Percentiles rank a stretch among this genome's conserved stretches.
Evolutionary conservation across 1,140 invertebrate genomes (phyloP).

Genomic region (Vollenhovia emeryi): DNA sequence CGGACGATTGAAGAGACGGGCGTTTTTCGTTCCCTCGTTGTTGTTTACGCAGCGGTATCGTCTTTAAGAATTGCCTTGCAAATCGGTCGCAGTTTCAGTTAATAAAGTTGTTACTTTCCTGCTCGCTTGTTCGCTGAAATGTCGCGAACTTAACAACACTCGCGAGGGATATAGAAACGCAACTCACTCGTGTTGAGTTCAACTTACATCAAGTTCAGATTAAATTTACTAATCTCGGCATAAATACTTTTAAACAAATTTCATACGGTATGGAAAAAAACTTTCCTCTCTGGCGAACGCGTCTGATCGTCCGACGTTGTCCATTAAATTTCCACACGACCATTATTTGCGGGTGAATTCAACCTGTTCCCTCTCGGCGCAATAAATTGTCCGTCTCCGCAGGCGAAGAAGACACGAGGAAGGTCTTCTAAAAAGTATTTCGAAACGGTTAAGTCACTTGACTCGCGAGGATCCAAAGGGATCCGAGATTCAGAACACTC

Average conservation of each 20-base stretch:
- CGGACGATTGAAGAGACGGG: background rate
- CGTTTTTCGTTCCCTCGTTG: background rate
- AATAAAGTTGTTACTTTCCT: background rate
- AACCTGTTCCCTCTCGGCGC: background rate
- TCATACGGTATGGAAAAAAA: background rate
- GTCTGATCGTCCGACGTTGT: constrained; percentile 12
- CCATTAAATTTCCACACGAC: constrained; percentile 51
- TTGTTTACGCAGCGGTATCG: background rate
- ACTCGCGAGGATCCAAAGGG: background rate
- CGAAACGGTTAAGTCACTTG: background rate
- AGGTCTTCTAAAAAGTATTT: constrained; percentile 3
- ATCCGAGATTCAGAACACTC: background rate
- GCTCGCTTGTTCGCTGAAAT: background rate
- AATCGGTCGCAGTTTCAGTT: constrained; percentile 33
- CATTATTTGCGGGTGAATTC: constrained; percentile 51
- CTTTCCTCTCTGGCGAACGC: too few species aligned
- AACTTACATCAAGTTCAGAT: too few species aligned
- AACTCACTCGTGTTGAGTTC: too few species aligned
- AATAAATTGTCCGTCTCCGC: constrained; percentile 5
- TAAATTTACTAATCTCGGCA: background rate
- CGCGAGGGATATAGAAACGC: background rate
- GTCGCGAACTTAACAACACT: background rate
- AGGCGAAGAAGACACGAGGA: background rate
- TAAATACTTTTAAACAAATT: background rate
- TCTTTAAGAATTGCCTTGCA: background rate